These are phyloP conservation scores for Noctuana brunneofusca DNA, from an alignment of 2,888 invertebrate genomes.

Conservation along the genomic window DNA sequence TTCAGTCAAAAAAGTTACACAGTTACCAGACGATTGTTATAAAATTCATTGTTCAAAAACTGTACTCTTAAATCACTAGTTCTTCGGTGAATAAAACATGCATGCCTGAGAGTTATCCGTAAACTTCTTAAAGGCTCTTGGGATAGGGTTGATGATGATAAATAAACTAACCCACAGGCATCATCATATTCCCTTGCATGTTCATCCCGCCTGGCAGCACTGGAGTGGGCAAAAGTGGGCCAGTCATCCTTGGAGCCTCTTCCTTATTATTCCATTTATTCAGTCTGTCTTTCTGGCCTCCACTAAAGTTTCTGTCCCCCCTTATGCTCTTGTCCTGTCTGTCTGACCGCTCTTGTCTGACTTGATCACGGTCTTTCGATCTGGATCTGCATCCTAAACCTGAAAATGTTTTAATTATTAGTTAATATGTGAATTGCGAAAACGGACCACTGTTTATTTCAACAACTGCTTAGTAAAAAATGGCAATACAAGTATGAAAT, in stretches of 20 bases:
- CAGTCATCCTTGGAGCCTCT: slow-evolving; percentile 11
- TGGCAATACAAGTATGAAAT: too few species aligned
- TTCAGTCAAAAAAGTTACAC: too few species aligned
- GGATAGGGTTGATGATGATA: neutral
- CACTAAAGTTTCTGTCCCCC: slow-evolving; percentile 37
- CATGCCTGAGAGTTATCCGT: too few species aligned
- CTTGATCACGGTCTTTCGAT: slow-evolving; percentile 42
- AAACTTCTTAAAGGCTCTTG: neutral
- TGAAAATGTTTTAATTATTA: slow-evolving; percentile 26
- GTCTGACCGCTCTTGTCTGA: slow-evolving; percentile 38
- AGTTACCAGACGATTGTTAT: too few species aligned
- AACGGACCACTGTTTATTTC: neutral
- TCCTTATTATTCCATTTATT: slow-evolving; percentile 51
- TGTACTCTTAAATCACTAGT: too few species aligned
- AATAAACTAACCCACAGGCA: slow-evolving; percentile 49
- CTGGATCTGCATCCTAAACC: slow-evolving; percentile 31
- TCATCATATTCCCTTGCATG: slow-evolving; percentile 42
- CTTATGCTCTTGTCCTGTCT: slow-evolving; percentile 37
- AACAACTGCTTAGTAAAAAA: neutral
- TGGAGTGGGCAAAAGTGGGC: neutral
- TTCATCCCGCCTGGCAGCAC: slow-evolving; percentile 3
- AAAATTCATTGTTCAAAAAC: too few species aligned
- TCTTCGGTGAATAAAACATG: too few species aligned
- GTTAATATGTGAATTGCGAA: neutral
- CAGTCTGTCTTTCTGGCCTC: slow-evolving; percentile 42